Percentiles rank a stretch among this genome's conserved stretches.
Evolutionary conservation across 2,113 vertebrate genomes (phyloP).

Genomic region (Coregonus clupeaformis): DNA sequence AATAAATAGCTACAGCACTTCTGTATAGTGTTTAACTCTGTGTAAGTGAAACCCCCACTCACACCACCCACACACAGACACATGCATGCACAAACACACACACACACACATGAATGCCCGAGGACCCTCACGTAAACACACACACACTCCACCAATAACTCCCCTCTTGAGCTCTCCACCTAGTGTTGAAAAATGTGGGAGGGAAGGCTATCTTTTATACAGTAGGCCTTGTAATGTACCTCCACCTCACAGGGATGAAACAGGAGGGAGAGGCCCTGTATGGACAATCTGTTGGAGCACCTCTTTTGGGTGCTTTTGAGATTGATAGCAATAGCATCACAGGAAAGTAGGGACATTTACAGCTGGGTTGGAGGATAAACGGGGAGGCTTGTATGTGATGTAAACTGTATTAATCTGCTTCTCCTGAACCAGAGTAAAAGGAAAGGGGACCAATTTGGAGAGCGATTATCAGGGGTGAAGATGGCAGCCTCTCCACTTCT

Average conservation of each 20-base stretch:
- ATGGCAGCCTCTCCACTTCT: neutral
- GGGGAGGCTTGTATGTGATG: neutral
- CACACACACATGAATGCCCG: neutral
- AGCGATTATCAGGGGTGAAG: neutral
- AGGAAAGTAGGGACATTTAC: conserved; percentile 9
- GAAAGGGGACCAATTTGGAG: conserved; percentile 1
- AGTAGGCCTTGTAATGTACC: conserved; percentile 5
- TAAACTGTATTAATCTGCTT: conserved; percentile 16
- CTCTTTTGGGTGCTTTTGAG: conserved; percentile 6
- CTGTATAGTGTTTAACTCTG: neutral
- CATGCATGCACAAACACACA: neutral
- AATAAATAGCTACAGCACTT: neutral
- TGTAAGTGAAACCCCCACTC: neutral
- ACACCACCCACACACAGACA: neutral
- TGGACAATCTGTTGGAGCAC: neutral
- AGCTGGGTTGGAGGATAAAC: neutral
- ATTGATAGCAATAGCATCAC: conserved; percentile 7
- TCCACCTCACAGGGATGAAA: neutral
- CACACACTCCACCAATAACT: neutral
- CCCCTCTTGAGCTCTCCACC: neutral
- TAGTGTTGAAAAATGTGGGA: neutral
- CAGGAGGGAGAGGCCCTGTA: neutral
- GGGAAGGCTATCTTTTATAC: conserved; percentile 7
- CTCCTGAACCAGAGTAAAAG: neutral
- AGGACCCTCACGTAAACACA: neutral